Evolutionary conservation across 1,140 invertebrate genomes (phyloP).

Genomic region (Cryptotermes secundus): DNA sequence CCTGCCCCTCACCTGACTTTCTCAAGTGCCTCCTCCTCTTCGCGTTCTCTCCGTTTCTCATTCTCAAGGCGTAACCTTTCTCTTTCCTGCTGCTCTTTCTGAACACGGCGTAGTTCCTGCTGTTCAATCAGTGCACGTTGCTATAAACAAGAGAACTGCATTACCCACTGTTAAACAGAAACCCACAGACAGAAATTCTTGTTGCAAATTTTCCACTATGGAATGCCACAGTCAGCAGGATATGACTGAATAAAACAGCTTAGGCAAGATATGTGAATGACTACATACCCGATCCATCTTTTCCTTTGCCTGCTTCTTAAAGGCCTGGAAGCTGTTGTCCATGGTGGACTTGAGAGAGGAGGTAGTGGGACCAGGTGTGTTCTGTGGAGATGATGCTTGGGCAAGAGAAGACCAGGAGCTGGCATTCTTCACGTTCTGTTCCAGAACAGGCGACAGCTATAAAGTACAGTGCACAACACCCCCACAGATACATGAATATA

Average conservation of each 20-base stretch:
- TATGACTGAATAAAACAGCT: no score
- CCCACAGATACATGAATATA: slow-evolving; percentile 4
- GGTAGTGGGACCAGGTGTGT: slow-evolving; percentile 45
- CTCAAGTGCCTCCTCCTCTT: slow-evolving; percentile 78
- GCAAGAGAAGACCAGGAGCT: slow-evolving; percentile 91
- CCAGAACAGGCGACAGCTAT: slow-evolving; percentile 41
- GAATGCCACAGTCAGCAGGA: no score
- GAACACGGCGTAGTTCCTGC: slow-evolving; percentile 70
- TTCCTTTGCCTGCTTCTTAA: slow-evolving; percentile 93
- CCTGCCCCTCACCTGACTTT: slow-evolving; percentile 56
- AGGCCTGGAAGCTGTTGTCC: slow-evolving; percentile 67
- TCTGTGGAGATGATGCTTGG: slow-evolving; percentile 73
- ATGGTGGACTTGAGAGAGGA: slow-evolving; percentile 40
- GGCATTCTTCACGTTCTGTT: slow-evolving; percentile 82
- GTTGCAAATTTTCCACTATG: no score
- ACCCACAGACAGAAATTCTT: no score
- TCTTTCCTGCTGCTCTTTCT: slow-evolving; percentile 82
- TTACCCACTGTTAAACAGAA: neutral
- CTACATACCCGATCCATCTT: slow-evolving; percentile 76
- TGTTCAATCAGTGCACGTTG: slow-evolving; percentile 82
- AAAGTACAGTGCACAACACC: slow-evolving; percentile 7
- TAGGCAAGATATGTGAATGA: no score
- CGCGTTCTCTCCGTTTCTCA: slow-evolving; percentile 72
- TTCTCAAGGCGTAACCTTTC: slow-evolving; percentile 77
- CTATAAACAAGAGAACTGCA: slow-evolving; percentile 44